phyloP scores from a whole-genome alignment of 2,888 invertebrate species.

The Apoda limacodes region DNA sequence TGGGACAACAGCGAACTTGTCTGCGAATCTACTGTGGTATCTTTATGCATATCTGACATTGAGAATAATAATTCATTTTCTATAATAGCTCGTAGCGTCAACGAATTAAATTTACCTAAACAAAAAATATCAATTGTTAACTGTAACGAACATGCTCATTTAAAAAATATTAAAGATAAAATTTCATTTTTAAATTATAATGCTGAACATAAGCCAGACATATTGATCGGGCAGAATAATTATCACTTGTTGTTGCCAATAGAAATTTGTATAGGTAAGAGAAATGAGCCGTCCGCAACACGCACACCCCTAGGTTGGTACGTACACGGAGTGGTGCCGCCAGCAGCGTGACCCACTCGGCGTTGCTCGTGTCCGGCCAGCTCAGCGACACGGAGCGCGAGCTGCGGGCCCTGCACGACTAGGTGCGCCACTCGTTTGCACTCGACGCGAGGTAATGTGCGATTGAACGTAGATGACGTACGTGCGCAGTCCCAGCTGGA shows the following conservation, averaged over 20 bases:
- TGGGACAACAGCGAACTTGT: constrained; percentile 11
- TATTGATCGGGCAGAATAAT: constrained; percentile 26
- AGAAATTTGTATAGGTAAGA: constrained; percentile 14
- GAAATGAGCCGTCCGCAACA: constrained; percentile 17
- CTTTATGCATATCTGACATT: constrained; percentile 11
- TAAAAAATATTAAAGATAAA: constrained; percentile 8
- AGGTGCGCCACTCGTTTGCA: constrained; percentile 13
- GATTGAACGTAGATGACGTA: constrained; percentile 11
- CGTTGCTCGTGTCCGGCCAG: too few relatives aligned
- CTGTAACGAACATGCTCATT: too few relatives aligned
- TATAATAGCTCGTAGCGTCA: constrained; percentile 17
- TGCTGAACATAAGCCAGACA: constrained; percentile 17
- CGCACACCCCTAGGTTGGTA: constrained; percentile 20
- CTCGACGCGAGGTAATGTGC: constrained; percentile 16
- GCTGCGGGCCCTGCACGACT: too few relatives aligned
- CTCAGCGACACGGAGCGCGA: too few relatives aligned
- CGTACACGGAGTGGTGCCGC: constrained; percentile 15
- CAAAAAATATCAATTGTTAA: constrained; percentile 16
- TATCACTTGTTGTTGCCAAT: constrained; percentile 21
- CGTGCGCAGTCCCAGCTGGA: constrained; percentile 15
- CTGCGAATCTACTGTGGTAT: constrained; percentile 8
- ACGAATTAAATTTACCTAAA: constrained; percentile 19
- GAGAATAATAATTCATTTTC: constrained; percentile 10
- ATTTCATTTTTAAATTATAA: too few relatives aligned
- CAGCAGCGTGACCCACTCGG: too few relatives aligned